These are phyloP conservation scores for Galaxias olidus DNA, from an alignment of 2,797 vertebrate genomes.

Conservation along the genomic window DNA sequence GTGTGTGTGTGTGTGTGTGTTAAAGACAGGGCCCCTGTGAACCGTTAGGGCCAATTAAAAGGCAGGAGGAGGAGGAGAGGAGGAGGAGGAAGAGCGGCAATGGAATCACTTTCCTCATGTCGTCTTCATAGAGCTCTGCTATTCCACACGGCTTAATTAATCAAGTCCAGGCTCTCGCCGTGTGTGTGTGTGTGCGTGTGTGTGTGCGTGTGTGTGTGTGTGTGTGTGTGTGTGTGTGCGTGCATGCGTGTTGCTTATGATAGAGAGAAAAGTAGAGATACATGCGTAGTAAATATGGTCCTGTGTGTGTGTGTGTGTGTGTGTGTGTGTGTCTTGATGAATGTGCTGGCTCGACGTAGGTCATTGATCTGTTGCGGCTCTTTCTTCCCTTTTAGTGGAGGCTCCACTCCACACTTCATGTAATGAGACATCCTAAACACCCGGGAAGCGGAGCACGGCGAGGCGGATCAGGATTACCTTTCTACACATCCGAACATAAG, in stretches of 20 bases:
- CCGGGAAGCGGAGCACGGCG: too few relatives aligned
- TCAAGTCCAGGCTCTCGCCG: slow-evolving; percentile 38
- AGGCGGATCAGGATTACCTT: too few relatives aligned
- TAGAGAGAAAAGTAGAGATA: too few relatives aligned
- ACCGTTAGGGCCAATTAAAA: slow-evolving; percentile 74
- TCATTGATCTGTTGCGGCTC: too few relatives aligned
- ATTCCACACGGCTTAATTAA: slow-evolving; percentile 75
- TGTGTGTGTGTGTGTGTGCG: too few relatives aligned
- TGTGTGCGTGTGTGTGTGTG: slow-evolving; percentile 6
- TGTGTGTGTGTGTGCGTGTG: slow-evolving; percentile 9
- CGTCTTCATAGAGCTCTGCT: slow-evolving; percentile 59
- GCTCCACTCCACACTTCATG: too few relatives aligned
- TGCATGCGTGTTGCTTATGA: neutral
- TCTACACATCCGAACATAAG: too few relatives aligned
- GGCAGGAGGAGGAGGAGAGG: slow-evolving; percentile 36
- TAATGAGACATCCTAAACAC: too few relatives aligned
- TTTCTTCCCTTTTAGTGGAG: too few relatives aligned
- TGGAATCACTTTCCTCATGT: slow-evolving; percentile 64
- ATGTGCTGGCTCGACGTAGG: too few relatives aligned
- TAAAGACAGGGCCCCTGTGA: slow-evolving; percentile 30
- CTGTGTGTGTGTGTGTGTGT: neutral
- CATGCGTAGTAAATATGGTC: too few relatives aligned
- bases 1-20: slow-evolving; percentile 2
- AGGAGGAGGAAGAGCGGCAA: slow-evolving; percentile 51
- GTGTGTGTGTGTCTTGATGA: neutral